Conservation (phyloP, 2,113 vertebrate genomes). For the Platysternon megacephalum region DNA sequence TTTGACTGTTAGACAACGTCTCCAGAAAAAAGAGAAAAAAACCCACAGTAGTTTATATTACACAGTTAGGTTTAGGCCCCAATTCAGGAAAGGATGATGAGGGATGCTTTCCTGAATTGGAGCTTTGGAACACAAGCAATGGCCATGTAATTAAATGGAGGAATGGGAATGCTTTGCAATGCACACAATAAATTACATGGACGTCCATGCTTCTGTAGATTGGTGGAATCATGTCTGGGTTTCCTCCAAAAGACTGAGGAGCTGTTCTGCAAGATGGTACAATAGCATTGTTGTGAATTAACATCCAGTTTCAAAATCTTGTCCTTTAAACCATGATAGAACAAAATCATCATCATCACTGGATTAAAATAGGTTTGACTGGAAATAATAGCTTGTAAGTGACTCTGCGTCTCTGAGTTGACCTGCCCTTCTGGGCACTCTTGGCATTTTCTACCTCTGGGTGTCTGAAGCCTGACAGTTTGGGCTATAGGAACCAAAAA, state of each 20-base stretch:
- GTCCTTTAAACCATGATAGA: neutral
- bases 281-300: neutral
- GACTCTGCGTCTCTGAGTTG: neutral
- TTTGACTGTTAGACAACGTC: neutral
- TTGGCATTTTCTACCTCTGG: neutral
- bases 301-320: neutral
- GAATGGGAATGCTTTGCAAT: neutral
- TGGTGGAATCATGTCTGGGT: rapidly evolving
- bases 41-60: neutral
- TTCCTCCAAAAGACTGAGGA: neutral
- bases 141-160: neutral
- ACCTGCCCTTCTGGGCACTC: neutral
- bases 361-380: neutral
- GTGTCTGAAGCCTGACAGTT: neutral
- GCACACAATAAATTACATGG: neutral
- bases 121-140: neutral
- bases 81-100: neutral
- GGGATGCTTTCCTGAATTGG: neutral
- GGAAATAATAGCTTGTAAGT: neutral
- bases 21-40: neutral
- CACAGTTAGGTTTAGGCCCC: neutral
- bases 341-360: neutral
- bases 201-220: neutral
- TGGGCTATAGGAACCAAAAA: neutral
- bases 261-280: neutral